phyloP scores from a whole-genome alignment of 2,888 invertebrate species.

The Sepioteuthis lessoniana region DNA sequence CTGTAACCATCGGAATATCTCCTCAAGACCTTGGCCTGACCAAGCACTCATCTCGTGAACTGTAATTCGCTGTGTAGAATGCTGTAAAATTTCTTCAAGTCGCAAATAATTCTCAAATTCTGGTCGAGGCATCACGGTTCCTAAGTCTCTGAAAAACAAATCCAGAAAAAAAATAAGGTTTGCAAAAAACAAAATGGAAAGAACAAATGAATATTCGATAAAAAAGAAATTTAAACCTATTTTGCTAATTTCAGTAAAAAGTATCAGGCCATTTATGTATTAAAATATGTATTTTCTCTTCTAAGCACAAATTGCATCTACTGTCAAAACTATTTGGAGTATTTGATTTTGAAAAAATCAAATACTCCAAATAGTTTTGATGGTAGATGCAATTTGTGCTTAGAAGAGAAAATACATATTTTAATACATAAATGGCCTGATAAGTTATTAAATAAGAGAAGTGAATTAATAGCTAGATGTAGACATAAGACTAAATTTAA shows the following conservation, averaged over 20 bases:
- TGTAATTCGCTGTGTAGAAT: constrained; percentile 60
- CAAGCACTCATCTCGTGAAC: constrained; percentile 67
- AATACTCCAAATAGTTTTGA: too few species aligned
- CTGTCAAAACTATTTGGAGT: too few species aligned
- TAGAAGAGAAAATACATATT: too few species aligned
- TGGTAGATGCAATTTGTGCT: too few species aligned
- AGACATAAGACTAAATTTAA: too few species aligned
- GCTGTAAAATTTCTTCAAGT: constrained; percentile 61
- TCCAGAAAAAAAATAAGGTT: not conserved
- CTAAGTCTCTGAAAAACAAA: constrained; percentile 62
- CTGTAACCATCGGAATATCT: constrained; percentile 68
- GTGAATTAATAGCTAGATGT: too few species aligned
- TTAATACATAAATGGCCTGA: too few species aligned
- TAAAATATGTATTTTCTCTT: too few species aligned
- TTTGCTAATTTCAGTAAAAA: not conserved
- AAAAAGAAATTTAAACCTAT: not conserved
- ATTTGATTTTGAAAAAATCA: too few species aligned
- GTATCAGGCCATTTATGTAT: too few species aligned
- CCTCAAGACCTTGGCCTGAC: constrained; percentile 65
- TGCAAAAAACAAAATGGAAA: not conserved
- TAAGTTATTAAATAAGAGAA: too few species aligned
- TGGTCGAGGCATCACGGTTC: constrained; percentile 60
- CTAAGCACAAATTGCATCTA: too few species aligned
- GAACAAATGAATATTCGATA: not conserved
- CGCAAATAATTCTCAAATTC: constrained; percentile 67